Conservation (phyloP, 2,113 vertebrate species). For the Campylomormyrus numenius region DNA sequence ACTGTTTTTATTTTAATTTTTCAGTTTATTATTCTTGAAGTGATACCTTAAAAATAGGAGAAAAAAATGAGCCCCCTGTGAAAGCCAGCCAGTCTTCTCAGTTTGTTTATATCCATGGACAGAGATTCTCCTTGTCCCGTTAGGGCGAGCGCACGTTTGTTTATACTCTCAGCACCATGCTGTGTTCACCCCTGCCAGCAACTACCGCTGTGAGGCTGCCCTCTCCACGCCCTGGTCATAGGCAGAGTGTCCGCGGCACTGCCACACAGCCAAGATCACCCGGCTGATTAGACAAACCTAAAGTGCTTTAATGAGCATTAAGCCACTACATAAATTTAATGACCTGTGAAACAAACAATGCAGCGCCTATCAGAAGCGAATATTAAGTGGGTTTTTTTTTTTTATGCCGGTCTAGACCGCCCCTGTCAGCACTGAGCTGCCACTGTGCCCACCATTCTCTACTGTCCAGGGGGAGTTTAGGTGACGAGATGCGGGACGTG, state of each 20-base stretch:
- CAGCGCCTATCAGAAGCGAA: conserved; percentile 48
- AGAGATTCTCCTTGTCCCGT: background rate
- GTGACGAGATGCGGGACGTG: background rate
- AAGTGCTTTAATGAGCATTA: conserved; percentile 61
- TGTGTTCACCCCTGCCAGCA: background rate
- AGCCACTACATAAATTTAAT: conserved; percentile 66
- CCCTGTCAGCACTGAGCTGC: background rate
- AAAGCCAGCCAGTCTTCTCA: background rate
- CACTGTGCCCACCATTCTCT: background rate
- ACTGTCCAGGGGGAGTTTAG: background rate
- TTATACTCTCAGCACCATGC: background rate
- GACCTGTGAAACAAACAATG: conserved; percentile 67
- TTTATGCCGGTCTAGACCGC: conserved; percentile 43
- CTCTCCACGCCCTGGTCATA: background rate
- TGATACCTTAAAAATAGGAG: background rate
- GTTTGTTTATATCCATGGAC: background rate
- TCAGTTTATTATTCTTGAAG: background rate
- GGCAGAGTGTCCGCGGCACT: background rate
- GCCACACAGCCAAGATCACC: conserved; percentile 18
- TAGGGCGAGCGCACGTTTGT: background rate
- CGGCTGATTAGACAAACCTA: conserved; percentile 42
- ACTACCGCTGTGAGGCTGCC: background rate
- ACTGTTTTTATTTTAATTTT: background rate
- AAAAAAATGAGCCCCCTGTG: background rate
- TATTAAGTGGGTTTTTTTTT: conserved; percentile 52